Percentiles rank a stretch among this genome's conserved stretches.
phyloP scores from a whole-genome alignment of 1,140 invertebrate genomes.

The Gryllus bimaculatus region DNA sequence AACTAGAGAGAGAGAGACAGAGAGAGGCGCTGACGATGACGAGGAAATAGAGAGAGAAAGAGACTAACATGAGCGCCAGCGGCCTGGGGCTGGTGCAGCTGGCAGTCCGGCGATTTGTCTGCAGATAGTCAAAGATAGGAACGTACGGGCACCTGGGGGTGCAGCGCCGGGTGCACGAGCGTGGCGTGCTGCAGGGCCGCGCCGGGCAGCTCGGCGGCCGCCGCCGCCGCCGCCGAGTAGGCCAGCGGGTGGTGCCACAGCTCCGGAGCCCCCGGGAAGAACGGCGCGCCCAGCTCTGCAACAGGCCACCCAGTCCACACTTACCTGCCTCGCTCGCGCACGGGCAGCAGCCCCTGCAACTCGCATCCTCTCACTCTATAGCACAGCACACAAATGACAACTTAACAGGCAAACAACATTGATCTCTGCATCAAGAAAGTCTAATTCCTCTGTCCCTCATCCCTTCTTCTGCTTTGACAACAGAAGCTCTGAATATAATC shows the following conservation, averaged over 20 bases:
- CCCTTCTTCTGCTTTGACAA: no score
- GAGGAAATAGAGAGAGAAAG: slow-evolving; percentile 10
- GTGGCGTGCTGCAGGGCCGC: slow-evolving; percentile 76
- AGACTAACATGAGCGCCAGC: slow-evolving; percentile 35
- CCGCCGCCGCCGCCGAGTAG: slow-evolving; percentile 66
- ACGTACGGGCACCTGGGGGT: slow-evolving; percentile 92
- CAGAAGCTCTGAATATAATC: no score
- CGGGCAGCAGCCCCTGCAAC: no score
- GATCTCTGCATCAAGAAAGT: no score
- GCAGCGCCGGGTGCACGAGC: slow-evolving; percentile 87
- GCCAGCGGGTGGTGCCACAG: slow-evolving; percentile 88
- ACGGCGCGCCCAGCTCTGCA: slow-evolving; percentile 83
- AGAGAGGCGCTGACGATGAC: background rate
- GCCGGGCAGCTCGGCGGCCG: slow-evolving; percentile 60
- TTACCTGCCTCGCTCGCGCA: no score
- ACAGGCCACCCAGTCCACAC: slow-evolving; percentile 26
- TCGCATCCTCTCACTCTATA: no score
- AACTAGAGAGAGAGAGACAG: slow-evolving; percentile 8
- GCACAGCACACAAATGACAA: no score
- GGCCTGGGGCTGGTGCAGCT: slow-evolving; percentile 28
- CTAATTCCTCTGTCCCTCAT: no score
- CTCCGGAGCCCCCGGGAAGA: slow-evolving; percentile 86
- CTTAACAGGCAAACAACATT: no score
- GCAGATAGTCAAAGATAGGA: slow-evolving; percentile 94
- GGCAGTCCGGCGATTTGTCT: slow-evolving; percentile 61